A percentile compares a stretch with the other conserved stretches of the same genome.
Conservation (phyloP, 2,797 vertebrate genomes). For the Trichosurus vulpecula region DNA sequence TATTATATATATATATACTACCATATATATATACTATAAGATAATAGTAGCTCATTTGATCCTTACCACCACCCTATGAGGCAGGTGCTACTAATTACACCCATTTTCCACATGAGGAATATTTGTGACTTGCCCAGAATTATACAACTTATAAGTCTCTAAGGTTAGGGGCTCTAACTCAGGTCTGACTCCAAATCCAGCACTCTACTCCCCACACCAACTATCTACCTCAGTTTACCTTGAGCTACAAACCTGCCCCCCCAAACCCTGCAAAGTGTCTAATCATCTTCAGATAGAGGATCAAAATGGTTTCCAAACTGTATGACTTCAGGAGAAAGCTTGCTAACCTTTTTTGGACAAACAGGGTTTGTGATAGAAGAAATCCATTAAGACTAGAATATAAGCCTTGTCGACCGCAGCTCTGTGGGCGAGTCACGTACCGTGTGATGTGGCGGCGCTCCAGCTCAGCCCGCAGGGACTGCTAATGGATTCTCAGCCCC, state of each 20-base stretch:
- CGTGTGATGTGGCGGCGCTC: background rate
- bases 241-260: background rate
- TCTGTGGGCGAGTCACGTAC: background rate
- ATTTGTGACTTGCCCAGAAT: background rate
- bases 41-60: background rate
- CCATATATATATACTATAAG: no score
- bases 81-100: background rate
- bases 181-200: background rate
- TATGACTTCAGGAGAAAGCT: background rate
- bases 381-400: background rate
- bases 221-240: background rate
- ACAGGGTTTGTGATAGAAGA: background rate
- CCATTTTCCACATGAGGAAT: background rate
- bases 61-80: background rate
- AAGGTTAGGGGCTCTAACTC: background rate
- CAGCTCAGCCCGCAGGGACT: background rate
- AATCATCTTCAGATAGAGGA: background rate
- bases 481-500: background rate
- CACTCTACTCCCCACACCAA: background rate
- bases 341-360: background rate
- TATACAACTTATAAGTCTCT: background rate
- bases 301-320: background rate
- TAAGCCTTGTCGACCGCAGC: background rate
- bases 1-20: no score
- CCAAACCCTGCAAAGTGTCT: background rate